Evolutionary conservation across 2,888 invertebrate species (phyloP).

Genomic region (Plemyria rubiginata): DNA sequence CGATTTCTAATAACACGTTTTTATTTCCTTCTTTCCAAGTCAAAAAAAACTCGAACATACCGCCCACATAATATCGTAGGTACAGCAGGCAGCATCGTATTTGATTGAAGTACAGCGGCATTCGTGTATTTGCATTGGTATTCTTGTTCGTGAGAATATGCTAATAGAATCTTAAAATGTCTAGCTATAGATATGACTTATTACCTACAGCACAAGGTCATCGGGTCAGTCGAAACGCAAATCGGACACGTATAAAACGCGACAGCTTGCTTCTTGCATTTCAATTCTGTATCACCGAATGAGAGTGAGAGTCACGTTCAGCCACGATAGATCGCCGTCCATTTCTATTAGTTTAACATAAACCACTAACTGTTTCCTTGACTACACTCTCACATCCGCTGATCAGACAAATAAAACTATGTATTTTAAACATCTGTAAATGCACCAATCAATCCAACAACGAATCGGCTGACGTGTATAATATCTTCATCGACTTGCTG

Average conservation of each 20-base stretch:
- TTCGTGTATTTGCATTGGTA: no score
- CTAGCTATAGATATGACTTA: not conserved
- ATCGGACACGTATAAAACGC: not conserved
- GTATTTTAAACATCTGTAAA: not conserved
- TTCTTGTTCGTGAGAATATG: no score
- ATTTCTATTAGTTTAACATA: constrained; percentile 1
- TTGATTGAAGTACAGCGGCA: no score
- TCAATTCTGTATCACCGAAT: constrained; percentile 1
- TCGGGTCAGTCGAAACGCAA: not conserved
- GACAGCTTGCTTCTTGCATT: constrained; percentile 9
- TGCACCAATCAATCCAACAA: not conserved
- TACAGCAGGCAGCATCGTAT: no score
- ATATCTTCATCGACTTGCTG: not conserved
- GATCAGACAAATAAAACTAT: not conserved
- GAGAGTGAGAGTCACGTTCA: constrained; percentile 9
- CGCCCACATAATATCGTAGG: no score
- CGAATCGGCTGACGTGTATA: not conserved
- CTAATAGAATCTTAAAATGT: no score
- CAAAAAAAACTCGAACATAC: no score
- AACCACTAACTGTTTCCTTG: constrained; percentile 7
- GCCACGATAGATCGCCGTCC: constrained; percentile 13
- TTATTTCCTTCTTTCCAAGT: no score
- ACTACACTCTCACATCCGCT: not conserved
- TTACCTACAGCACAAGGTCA: not conserved
- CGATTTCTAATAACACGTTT: no score